Percentiles rank a stretch among this genome's conserved stretches.
Conservation (phyloP, 2,797 vertebrate species). For the Pseudomugil tenellus region DNA sequence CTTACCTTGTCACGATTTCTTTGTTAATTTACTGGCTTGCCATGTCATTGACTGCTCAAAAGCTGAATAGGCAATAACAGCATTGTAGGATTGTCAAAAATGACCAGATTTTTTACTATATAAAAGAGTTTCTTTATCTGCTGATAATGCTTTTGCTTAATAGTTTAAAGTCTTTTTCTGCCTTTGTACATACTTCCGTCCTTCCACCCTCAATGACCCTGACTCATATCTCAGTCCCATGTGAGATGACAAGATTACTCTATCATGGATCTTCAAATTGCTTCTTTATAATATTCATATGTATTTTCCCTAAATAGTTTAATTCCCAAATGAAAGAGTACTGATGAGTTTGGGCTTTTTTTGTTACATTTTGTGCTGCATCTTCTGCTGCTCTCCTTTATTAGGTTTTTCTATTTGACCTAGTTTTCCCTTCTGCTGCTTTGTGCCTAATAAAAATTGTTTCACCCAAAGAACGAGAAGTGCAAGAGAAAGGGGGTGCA, state of each 20-base stretch:
- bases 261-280: slow-evolving; percentile 14
- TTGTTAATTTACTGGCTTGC: slow-evolving; percentile 27
- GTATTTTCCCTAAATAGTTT: slow-evolving; percentile 17
- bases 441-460: slow-evolving; percentile 62
- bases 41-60: no score
- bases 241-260: slow-evolving; percentile 29
- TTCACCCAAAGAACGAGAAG: slow-evolving; percentile 32
- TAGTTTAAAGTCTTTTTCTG: slow-evolving; percentile 35
- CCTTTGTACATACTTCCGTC: slow-evolving; percentile 6
- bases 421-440: slow-evolving; percentile 69
- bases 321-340: not conserved
- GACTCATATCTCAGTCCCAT: slow-evolving; percentile 34
- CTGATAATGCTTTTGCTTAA: slow-evolving; percentile 19
- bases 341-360: slow-evolving; percentile 16
- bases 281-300: slow-evolving; percentile 30
- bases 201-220: slow-evolving; percentile 34
- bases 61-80: no score
- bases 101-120: no score
- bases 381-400: slow-evolving; percentile 17
- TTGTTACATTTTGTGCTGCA: no score
- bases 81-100: no score
- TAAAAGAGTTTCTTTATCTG: no score
- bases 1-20: slow-evolving; percentile 19
- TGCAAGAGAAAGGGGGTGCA: slow-evolving; percentile 22
- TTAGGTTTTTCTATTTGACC: slow-evolving; percentile 73